Percentiles rank a stretch among this genome's conserved stretches.
Evolutionary conservation across 2,113 vertebrate genomes (phyloP).

Genomic region (Barbus barbus): DNA sequence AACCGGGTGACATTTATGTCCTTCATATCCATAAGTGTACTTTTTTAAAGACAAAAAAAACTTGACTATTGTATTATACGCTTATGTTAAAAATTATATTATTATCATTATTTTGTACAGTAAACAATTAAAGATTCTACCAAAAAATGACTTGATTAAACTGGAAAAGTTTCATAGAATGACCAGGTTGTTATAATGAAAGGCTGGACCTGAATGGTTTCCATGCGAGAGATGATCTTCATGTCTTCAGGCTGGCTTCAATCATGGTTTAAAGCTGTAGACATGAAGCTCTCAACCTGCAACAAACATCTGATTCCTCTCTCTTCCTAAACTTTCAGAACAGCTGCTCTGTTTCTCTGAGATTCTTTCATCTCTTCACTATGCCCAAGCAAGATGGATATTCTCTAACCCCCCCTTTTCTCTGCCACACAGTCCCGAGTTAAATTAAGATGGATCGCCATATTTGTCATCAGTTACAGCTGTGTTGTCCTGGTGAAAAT

Average conservation of each 20-base stretch:
- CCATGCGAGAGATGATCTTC: slow-evolving; percentile 43
- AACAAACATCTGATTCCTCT: slow-evolving; percentile 46
- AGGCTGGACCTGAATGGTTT: slow-evolving; percentile 46
- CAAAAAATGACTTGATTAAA: not conserved
- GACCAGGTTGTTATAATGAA: slow-evolving; percentile 28
- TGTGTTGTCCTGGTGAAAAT: slow-evolving; percentile 70
- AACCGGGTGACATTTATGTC: not conserved
- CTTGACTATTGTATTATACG: too few relatives aligned
- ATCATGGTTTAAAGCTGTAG: slow-evolving; percentile 52
- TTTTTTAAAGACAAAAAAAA: not conserved
- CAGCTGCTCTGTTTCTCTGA: slow-evolving; percentile 34
- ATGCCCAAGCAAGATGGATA: slow-evolving; percentile 13
- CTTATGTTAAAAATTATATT: too few relatives aligned
- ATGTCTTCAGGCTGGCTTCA: slow-evolving; percentile 11
- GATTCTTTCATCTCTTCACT: slow-evolving; percentile 40
- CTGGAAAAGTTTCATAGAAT: not conserved
- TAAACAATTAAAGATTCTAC: not conserved
- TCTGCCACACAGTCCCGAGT: slow-evolving; percentile 39
- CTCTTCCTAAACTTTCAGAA: not conserved
- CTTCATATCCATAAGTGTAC: not conserved
- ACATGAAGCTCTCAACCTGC: slow-evolving; percentile 26
- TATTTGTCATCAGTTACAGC: slow-evolving; percentile 60
- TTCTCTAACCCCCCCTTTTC: not conserved
- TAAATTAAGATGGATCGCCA: slow-evolving; percentile 65
- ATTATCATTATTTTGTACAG: not conserved